Conservation (phyloP, 2,888 invertebrate species). For the Operophtera brumata region DNA sequence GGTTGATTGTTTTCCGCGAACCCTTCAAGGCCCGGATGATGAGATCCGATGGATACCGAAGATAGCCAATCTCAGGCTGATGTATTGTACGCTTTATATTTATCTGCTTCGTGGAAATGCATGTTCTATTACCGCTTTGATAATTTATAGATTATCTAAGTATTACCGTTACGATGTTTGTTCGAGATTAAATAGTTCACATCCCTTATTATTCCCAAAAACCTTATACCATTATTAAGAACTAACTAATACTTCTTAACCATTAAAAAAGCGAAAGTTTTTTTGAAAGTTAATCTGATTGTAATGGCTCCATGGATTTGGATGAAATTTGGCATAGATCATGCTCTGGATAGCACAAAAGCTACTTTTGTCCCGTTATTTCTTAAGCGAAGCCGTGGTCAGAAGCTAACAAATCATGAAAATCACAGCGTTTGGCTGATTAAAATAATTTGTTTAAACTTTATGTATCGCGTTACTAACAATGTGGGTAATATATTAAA, state of each 20-base stretch:
- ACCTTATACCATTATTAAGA: too few species aligned
- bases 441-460: slow-evolving; percentile 26
- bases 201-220: too few species aligned
- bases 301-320: too few species aligned
- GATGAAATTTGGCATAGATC: too few species aligned
- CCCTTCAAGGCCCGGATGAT: slow-evolving; percentile 61
- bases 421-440: slow-evolving; percentile 1
- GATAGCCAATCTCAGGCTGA: slow-evolving; percentile 61
- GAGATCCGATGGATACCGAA: slow-evolving; percentile 48
- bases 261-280: too few species aligned
- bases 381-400: too few species aligned
- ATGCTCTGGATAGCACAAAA: too few species aligned
- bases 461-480: slow-evolving; percentile 55
- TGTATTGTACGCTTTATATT: slow-evolving; percentile 41
- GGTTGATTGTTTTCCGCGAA: slow-evolving; percentile 74
- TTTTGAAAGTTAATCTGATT: too few species aligned
- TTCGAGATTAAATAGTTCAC: not conserved
- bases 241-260: too few species aligned
- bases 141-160: too few species aligned
- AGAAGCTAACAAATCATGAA: not conserved
- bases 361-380: too few species aligned
- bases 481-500: slow-evolving; percentile 64
- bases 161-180: slow-evolving; percentile 7
- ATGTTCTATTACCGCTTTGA: slow-evolving; percentile 5
- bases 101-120: slow-evolving; percentile 18